Evolutionary conservation across 2,113 vertebrate genomes (phyloP).

Genomic region (Redunca redunca): DNA sequence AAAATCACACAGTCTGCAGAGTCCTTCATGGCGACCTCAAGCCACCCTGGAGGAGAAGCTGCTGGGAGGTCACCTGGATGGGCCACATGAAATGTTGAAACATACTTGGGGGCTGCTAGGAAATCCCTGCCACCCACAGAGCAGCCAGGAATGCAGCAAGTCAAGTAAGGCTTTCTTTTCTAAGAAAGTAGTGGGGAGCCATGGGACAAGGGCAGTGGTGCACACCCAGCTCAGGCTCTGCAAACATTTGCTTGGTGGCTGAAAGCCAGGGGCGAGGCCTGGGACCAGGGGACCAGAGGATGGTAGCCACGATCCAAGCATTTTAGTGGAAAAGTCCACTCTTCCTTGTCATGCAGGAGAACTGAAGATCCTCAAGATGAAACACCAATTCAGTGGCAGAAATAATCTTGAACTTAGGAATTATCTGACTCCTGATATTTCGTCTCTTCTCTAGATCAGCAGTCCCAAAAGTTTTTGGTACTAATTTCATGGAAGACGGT

Average conservation of each 20-base stretch:
- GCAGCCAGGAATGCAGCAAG: neutral
- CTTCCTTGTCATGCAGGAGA: neutral
- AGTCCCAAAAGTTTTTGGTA: neutral
- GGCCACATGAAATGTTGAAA: neutral
- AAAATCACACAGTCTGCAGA: neutral
- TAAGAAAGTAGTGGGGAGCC: neutral
- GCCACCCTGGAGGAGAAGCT: neutral
- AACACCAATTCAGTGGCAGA: neutral
- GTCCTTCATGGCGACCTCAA: neutral
- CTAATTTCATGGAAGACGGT: neutral
- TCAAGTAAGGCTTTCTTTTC: constrained; percentile 9
- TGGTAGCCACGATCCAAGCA: neutral
- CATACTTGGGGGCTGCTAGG: neutral
- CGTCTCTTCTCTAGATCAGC: neutral
- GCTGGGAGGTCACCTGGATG: neutral
- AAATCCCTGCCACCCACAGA: constrained; percentile 22
- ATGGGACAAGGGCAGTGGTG: neutral
- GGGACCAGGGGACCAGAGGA: neutral
- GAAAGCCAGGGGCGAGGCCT: neutral
- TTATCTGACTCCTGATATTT: neutral
- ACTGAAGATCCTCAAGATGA: neutral
- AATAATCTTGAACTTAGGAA: neutral
- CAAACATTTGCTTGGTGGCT: neutral
- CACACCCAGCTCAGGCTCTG: neutral
- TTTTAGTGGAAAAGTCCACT: neutral